Percentiles rank a stretch among this genome's conserved stretches.
phyloP scores from a whole-genome alignment of 2,888 invertebrate species.

The Papilio gigon region DNA sequence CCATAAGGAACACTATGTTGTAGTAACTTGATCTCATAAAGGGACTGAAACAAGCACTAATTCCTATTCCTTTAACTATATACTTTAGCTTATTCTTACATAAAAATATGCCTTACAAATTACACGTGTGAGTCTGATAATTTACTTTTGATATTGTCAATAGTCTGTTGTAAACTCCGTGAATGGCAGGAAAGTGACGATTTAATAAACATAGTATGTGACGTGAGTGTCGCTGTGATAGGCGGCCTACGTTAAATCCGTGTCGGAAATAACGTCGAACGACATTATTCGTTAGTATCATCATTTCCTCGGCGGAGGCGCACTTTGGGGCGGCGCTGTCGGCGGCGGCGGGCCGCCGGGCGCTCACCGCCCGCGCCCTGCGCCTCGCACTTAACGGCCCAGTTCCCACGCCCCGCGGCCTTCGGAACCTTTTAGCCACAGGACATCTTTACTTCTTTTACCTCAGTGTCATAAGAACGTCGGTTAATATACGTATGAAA shows the following conservation, averaged over 20 bases:
- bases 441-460: neutral
- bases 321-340: conserved; percentile 39
- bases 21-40: too few relatives aligned
- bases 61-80: too few relatives aligned
- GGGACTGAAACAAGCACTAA: too few relatives aligned
- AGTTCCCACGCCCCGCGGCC: neutral
- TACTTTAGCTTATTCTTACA: too few relatives aligned
- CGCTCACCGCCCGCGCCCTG: too few relatives aligned
- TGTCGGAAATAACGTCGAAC: conserved; percentile 55
- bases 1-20: conserved; percentile 21
- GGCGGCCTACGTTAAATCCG: conserved; percentile 43
- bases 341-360: conserved; percentile 44
- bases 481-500: too few relatives aligned
- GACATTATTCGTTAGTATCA: conserved; percentile 54
- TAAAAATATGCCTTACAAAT: too few relatives aligned
- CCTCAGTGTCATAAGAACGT: neutral
- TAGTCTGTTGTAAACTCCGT: too few relatives aligned
- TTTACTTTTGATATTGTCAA: neutral
- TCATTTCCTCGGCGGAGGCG: conserved; percentile 45
- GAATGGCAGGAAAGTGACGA: too few relatives aligned
- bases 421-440: neutral
- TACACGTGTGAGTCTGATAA: too few relatives aligned
- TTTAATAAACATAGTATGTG: too few relatives aligned
- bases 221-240: conserved; percentile 44
- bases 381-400: neutral